Evolutionary conservation across 1,140 invertebrate genomes (phyloP).

Genomic region (Papilio polytes): DNA sequence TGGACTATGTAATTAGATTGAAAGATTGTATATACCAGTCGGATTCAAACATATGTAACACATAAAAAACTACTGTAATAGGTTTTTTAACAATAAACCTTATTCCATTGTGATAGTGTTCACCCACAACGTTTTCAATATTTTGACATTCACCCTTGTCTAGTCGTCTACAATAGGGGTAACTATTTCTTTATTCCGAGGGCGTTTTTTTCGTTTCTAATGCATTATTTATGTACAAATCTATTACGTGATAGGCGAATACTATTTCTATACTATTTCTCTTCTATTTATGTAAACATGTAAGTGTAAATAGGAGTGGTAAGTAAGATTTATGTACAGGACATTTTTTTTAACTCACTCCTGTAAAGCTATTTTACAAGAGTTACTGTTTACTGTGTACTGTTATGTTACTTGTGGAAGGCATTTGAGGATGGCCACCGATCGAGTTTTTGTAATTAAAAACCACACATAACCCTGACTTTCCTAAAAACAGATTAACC

Average conservation of each 20-base stretch:
- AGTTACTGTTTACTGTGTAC: too few species aligned
- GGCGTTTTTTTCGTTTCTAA: constrained; percentile 45
- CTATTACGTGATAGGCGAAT: constrained; percentile 33
- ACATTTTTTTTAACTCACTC: neutral
- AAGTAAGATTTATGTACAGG: neutral
- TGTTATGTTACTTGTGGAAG: too few species aligned
- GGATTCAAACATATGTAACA: neutral
- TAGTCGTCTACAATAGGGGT: constrained; percentile 54
- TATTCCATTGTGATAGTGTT: constrained; percentile 16
- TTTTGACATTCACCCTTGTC: constrained; percentile 44
- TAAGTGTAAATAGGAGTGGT: neutral
- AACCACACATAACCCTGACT: too few species aligned
- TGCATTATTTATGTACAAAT: constrained; percentile 40
- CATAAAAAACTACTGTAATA: constrained; percentile 17
- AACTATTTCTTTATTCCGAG: constrained; percentile 50
- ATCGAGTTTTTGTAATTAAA: too few species aligned
- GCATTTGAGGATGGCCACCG: too few species aligned
- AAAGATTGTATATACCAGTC: neutral
- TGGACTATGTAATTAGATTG: too few species aligned
- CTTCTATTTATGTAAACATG: neutral
- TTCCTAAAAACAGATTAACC: too few species aligned
- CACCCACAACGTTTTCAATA: neutral
- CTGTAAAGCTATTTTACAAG: too few species aligned
- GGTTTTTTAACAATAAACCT: neutral
- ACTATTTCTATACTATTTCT: constrained; percentile 22